These are phyloP conservation scores for Phymatocera aterrima DNA, from an alignment of 2,888 invertebrate species.

Conservation along the genomic window DNA sequence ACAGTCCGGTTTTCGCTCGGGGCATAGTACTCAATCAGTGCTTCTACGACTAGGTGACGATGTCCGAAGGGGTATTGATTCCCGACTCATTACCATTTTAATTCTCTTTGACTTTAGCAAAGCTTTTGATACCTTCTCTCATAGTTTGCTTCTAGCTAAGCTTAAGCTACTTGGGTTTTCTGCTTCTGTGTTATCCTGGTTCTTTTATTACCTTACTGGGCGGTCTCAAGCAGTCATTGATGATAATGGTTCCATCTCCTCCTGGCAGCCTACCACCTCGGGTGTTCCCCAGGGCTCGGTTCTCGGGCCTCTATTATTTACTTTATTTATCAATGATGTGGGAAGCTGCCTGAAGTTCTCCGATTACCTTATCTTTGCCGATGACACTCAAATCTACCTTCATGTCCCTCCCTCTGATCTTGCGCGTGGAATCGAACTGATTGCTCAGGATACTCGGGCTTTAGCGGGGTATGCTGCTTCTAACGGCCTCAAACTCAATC, in stretches of 20 bases:
- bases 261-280: too few relatives aligned
- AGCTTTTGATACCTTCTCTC: neutral
- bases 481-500: neutral
- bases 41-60: neutral
- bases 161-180: neutral
- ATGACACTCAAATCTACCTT: constrained; percentile 41
- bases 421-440: neutral
- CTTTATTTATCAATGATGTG: constrained; percentile 39
- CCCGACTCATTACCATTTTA: neutral
- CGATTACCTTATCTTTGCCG: constrained; percentile 27
- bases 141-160: neutral
- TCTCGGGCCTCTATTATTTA: neutral
- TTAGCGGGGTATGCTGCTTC: neutral
- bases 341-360: neutral
- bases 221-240: neutral
- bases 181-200: neutral
- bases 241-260: neutral
- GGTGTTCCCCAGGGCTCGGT: constrained; percentile 5
- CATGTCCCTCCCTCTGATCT: neutral
- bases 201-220: neutral
- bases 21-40: neutral
- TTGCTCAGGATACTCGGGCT: neutral
- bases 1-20: too few relatives aligned
- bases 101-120: neutral
- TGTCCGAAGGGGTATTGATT: neutral